Conservation (phyloP, 2,797 vertebrate genomes). For the Steatocranus sp. region DNA sequence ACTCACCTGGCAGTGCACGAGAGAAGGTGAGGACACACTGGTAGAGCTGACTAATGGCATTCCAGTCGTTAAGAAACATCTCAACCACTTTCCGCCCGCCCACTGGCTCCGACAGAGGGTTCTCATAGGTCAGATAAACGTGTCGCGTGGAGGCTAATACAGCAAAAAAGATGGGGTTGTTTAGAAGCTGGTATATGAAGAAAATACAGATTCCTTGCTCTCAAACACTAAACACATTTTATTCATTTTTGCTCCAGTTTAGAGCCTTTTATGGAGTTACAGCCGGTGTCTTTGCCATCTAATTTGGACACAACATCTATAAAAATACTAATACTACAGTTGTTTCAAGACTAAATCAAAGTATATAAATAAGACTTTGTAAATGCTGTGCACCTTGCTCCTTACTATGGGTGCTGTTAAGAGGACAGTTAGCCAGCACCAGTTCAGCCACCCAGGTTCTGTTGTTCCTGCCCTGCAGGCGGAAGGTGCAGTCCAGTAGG, state of each 20-base stretch:
- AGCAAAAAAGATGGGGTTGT: background rate
- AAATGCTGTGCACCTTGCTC: constrained; percentile 83
- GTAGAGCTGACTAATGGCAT: constrained; percentile 92
- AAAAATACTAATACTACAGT: background rate
- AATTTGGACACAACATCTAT: background rate
- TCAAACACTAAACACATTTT: background rate
- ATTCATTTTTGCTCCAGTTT: background rate
- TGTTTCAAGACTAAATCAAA: background rate
- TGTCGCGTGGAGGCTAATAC: constrained; percentile 88
- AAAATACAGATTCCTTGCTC: background rate
- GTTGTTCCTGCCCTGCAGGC: constrained; percentile 97
- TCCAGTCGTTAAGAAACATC: constrained; percentile 99
- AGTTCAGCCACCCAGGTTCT: constrained; percentile 97
- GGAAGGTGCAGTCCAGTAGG: constrained; percentile 95
- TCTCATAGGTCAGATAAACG: constrained; percentile 95
- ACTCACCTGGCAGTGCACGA: constrained; percentile 85
- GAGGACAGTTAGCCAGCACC: constrained; percentile 93
- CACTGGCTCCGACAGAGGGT: constrained; percentile 94
- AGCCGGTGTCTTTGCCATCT: background rate
- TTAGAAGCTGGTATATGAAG: background rate
- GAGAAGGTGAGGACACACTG: constrained; percentile 97
- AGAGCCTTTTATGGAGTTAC: background rate
- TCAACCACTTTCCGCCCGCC: constrained; percentile 97
- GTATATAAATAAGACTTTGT: background rate
- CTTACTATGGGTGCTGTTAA: constrained; percentile 90